phyloP scores from a whole-genome alignment of 1,140 invertebrate genomes.

The Cydia pomonella region DNA sequence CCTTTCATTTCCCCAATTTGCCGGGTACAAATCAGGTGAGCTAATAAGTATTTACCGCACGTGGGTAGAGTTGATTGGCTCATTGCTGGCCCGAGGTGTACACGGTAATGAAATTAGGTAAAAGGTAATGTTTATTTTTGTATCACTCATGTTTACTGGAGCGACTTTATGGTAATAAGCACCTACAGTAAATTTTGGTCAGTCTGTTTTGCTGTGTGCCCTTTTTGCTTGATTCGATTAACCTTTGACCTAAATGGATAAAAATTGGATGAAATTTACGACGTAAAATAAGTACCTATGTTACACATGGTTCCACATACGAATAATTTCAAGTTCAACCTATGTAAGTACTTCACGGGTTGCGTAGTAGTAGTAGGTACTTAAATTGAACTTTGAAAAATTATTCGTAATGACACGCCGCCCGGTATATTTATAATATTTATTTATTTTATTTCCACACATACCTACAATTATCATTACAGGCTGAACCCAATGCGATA shows the following conservation, averaged over 20 bases:
- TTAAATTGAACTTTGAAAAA: too few species aligned
- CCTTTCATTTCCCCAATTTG: neutral
- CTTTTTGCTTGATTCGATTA: neutral
- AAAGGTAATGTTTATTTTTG: conserved; percentile 1
- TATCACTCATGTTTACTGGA: neutral
- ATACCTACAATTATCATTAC: too few species aligned
- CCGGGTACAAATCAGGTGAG: conserved; percentile 8
- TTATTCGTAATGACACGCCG: too few species aligned
- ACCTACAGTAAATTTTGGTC: neutral
- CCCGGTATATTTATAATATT: too few species aligned
- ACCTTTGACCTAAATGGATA: neutral
- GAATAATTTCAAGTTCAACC: too few species aligned
- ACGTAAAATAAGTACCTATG: too few species aligned
- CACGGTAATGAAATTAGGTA: conserved; percentile 13
- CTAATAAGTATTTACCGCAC: conserved; percentile 5
- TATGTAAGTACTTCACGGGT: too few species aligned
- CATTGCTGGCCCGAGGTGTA: neutral
- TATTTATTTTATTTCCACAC: too few species aligned
- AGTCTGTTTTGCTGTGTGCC: neutral
- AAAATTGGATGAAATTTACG: too few species aligned
- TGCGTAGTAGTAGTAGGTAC: too few species aligned
- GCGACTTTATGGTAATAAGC: neutral
- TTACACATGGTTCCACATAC: too few species aligned
- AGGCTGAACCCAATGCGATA: too few species aligned
- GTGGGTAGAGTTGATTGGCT: neutral